These are phyloP conservation scores for Chamaedrilus cognettii DNA, from an alignment of 2,888 invertebrate genomes.

Conservation along the genomic window DNA sequence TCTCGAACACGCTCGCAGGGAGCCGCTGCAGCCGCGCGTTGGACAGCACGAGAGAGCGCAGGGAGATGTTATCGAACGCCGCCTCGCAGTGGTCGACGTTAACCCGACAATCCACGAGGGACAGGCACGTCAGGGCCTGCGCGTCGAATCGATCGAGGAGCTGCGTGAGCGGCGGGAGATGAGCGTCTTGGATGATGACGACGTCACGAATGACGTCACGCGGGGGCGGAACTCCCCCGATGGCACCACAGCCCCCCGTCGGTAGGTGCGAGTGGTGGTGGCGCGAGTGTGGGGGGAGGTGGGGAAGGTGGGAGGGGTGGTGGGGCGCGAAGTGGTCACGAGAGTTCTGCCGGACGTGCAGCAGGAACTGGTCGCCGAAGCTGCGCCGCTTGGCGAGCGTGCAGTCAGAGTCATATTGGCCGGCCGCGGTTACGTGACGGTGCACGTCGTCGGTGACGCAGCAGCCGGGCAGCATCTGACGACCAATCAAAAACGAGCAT, in stretches of 20 bases:
- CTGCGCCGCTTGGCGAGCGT: conserved; percentile 38
- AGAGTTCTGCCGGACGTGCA: conserved; percentile 40
- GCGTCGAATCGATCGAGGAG: conserved; percentile 36
- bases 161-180: conserved; percentile 35
- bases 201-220: conserved; percentile 38
- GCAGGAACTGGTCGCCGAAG: conserved; percentile 40
- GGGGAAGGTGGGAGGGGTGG: conserved; percentile 19
- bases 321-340: conserved; percentile 39
- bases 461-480: conserved; percentile 40
- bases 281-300: conserved; percentile 21
- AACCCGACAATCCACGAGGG: conserved; percentile 37
- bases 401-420: conserved; percentile 32
- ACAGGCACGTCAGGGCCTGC: conserved; percentile 32
- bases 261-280: conserved; percentile 10
- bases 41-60: conserved; percentile 39
- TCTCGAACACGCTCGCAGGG: conserved; percentile 37
- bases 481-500: too few relatives aligned
- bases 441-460: conserved; percentile 38
- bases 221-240: conserved; percentile 16
- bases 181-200: conserved; percentile 39
- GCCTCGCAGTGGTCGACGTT: conserved; percentile 11
- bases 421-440: conserved; percentile 19
- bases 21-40: conserved; percentile 34
- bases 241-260: not conserved
- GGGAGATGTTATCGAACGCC: conserved; percentile 28